phyloP scores from a whole-genome alignment of 2,113 vertebrate species.

The Brienomyrus longianalis region DNA sequence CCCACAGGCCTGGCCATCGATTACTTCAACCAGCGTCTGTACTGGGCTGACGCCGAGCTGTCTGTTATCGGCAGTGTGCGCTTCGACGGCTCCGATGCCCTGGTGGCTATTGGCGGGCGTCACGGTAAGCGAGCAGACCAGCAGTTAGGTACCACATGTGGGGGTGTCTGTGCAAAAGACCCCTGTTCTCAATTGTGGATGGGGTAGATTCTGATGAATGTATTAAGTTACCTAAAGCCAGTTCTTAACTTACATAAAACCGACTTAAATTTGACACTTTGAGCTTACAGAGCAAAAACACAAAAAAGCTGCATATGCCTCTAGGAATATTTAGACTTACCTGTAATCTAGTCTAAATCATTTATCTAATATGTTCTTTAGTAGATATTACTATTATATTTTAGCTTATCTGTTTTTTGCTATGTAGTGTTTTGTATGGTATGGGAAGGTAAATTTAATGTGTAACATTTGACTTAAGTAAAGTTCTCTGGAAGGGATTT shows the following conservation, averaged over 20 bases:
- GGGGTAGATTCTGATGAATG: not conserved
- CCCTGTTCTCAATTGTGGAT: not conserved
- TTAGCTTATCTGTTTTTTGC: not conserved
- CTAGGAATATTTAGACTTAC: not conserved
- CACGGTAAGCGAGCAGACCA: slow-evolving; percentile 59
- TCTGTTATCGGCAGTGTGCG: slow-evolving; percentile 73
- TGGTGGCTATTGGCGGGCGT: slow-evolving; percentile 61
- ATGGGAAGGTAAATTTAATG: not conserved
- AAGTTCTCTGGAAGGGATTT: not conserved
- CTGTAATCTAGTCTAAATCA: not conserved
- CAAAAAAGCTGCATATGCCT: not conserved
- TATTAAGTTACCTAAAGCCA: not conserved
- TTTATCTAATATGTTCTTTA: not conserved
- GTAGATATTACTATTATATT: not conserved
- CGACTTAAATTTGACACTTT: not conserved
- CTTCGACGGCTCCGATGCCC: slow-evolving; percentile 66
- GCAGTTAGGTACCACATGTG: not conserved
- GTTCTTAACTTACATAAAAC: not conserved
- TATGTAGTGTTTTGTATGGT: not conserved
- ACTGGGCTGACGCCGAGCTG: slow-evolving; percentile 79
- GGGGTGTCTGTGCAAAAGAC: not conserved
- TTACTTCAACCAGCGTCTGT: slow-evolving; percentile 72
- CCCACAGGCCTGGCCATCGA: slow-evolving; percentile 73
- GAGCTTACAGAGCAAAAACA: not conserved
- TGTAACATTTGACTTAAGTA: not conserved